Base-by-base conservation (phyloP, 2,888 invertebrate species). In the Andrena camellia region DNA sequence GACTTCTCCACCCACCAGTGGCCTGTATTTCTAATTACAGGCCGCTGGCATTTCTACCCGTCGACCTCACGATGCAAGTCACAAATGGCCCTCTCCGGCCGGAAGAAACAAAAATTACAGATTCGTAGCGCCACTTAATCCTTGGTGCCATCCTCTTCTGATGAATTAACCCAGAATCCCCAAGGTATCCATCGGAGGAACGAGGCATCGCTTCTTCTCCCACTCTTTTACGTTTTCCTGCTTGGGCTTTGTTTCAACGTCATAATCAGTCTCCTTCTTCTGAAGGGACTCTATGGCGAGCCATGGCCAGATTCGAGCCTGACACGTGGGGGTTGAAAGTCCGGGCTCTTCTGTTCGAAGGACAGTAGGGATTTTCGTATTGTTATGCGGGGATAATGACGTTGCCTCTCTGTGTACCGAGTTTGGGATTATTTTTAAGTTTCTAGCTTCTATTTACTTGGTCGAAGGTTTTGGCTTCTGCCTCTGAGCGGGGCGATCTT, bases 21-120 rank as follows among this genome's bases (percentile, higher is more conserved):
- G 33, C 67, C 83, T 60, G 77, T 81, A 76, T 85, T 89, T 90
- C 89, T 90, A 90, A 90, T 90, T 89, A 90, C 84, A 84, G 81
- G 76, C 88, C 90, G 90, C 85, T 52, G 73, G 86, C 66, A 78
- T 85, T 86, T 84, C 87, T n/a, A 2, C 26, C 57, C 83, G 75
- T 70, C 83, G 67, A 69, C 68, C 50, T 57, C 62, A 7, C 4
- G 73, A 72, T 68, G 77, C 81, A 59, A 52, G 52, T 57, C 23
- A 10, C 69, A 52, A 26, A 8, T 50, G 52, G 59, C 29, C 5
- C 33, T 8, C n/a, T 20, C 26, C 35, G 10, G 23, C 20, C 17
- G 42, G 59, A 23, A 13, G 78, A 81, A 83, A 81, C 75, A 78
- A 76, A 84, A 83, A 86, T 88, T 77, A 82, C 66, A 69, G 70